Percentiles rank a stretch among this genome's conserved stretches.
phyloP scores from a whole-genome alignment of 2,888 invertebrate species.

The Toxonevra muliebris region DNA sequence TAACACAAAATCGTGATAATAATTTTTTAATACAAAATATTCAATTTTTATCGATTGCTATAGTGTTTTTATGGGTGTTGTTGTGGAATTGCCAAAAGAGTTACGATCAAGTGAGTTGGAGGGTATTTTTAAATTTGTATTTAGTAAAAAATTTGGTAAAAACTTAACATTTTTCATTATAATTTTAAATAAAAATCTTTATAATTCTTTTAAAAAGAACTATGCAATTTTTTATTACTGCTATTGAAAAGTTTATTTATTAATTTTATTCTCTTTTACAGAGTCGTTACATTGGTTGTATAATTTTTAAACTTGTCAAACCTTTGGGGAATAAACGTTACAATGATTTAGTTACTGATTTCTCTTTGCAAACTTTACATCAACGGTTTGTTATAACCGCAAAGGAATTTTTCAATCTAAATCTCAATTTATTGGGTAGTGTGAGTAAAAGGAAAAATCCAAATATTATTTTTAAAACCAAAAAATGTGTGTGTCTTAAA shows the following conservation, averaged over 20 bases:
- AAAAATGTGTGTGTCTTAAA: no score
- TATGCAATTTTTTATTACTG: no score
- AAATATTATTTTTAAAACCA: no score
- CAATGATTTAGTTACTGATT: constrained; percentile 59
- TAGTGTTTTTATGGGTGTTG: constrained; percentile 42
- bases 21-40: no score
- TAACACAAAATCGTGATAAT: no score
- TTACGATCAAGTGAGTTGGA: constrained; percentile 49
- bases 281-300: constrained; percentile 61
- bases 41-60: constrained; percentile 41
- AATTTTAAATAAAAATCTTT: no score
- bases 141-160: no score
- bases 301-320: constrained; percentile 58
- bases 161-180: no score
- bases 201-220: no score
- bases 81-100: constrained; percentile 59
- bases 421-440: constrained; percentile 58
- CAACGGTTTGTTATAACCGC: constrained; percentile 61
- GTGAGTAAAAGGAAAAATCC: constrained; percentile 48
- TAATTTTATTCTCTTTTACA: constrained; percentile 40
- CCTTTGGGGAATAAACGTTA: constrained; percentile 58
- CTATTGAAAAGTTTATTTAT: no score
- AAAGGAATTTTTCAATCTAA: constrained; percentile 61
- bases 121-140: no score
- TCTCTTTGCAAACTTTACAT: constrained; percentile 60